Base-by-base conservation (phyloP, 2,797 vertebrate species). In the Sebastes itinus region DNA sequence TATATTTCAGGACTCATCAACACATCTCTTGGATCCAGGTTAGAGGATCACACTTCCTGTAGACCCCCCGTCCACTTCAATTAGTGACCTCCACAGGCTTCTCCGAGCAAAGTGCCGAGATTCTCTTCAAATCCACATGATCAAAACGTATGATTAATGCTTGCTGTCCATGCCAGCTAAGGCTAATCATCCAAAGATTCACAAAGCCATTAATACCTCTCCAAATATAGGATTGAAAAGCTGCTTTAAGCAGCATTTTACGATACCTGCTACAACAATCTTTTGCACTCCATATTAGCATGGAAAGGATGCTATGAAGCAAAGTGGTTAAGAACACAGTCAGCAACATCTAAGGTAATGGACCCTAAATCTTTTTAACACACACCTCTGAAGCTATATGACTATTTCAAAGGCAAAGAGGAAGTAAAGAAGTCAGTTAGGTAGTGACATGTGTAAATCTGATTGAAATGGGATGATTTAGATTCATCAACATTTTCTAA, bases 131-230 rank as follows among this genome's bases (percentile, higher is more conserved):
- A 91, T 83, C 81, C 79, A 82, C 83, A 87, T 16, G 86, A 90
- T 93, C 90, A 90, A 84, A 92, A 92, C 42, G 78, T 85, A 82
- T 91, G 92, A 94, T 94, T 93, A 89, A 94, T 91, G 79, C 85
- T 79, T 42, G 49, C 83, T 89, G 86, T 89, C 84, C 75, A 76
- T 83, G 80, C 25, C 67, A 68, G 82, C 84, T 23, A 81, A 75
- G 27, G 77, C 86, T 88, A 91, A 92, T 93, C 88, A 90, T 88
- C 82, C 84, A 82, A 78, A 80, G 49, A 87, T 72, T 90, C 85
- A 80, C 59, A 82, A 78, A 84, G 81, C 83, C 84, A 91, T 93
- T 92, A 91, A 92, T 90, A 86, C 81, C 85, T 78, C 86, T 92
- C 71, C 77, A 80, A 87, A 88, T 80, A 77, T 70, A 61, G 65